A percentile compares a stretch with the other conserved stretches of the same genome.
Evolutionary conservation across 2,797 vertebrate species (phyloP).

Genomic region (Champsocephalus esox): DNA sequence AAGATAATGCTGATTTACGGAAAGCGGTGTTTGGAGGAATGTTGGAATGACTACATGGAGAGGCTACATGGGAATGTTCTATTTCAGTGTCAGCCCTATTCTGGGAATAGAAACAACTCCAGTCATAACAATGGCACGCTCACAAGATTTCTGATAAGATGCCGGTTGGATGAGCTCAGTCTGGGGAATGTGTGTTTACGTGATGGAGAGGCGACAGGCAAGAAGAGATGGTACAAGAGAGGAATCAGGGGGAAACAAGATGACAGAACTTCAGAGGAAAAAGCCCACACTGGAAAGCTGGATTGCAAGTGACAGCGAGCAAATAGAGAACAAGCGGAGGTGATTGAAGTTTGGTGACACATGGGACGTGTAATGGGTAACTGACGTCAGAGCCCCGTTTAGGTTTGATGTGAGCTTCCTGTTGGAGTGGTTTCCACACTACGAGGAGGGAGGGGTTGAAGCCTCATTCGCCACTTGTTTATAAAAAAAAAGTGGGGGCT

Average conservation of each 20-base stretch:
- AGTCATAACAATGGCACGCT: conserved; percentile 80
- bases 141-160: conserved; percentile 76
- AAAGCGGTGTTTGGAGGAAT: conserved; percentile 52
- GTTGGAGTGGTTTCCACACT: conserved; percentile 61
- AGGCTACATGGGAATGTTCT: conserved; percentile 70
- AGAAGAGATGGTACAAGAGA: conserved; percentile 5
- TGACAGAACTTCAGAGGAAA: neutral
- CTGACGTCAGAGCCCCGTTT: conserved; percentile 54
- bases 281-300: neutral
- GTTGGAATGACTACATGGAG: conserved; percentile 27
- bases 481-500: conserved; percentile 34
- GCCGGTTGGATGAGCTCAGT: conserved; percentile 76
- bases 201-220: conserved; percentile 11
- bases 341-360: conserved; percentile 33
- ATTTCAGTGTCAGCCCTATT: conserved; percentile 76
- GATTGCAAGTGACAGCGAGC: neutral
- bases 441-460: neutral
- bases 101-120: conserved; percentile 75
- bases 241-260: neutral
- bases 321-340: conserved; percentile 1
- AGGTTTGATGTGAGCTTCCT: conserved; percentile 70
- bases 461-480: conserved; percentile 38
- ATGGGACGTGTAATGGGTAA: conserved; percentile 39
- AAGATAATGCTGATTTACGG: conserved; percentile 33
- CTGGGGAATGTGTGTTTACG: conserved; percentile 48